Conservation (phyloP, 2,113 vertebrate genomes). For the cat (Felis catus) region F.catus_Fca126_mat1.0 CM031415.1:15278501-15279000, state of each 20-base stretch:
- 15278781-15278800: no score
- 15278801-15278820: no score
- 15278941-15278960: not conserved
- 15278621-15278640: not conserved
- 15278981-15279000: not conserved
- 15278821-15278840: not conserved
- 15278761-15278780: not conserved
- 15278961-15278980: not conserved
- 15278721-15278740: not conserved
- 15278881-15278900: no score
- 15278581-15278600: not conserved
- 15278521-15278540: not conserved
- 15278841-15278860: accelerated
- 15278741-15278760: not conserved
- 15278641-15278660: not conserved
- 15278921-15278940: constrained; percentile 3
- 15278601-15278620: not conserved
- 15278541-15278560: no score
- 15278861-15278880: not conserved
- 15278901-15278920: no score
- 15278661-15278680: not conserved
- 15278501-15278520: not conserved
- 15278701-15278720: not conserved
- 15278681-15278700: not conserved
- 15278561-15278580: accelerated